Base-by-base conservation (phyloP, 2,888 invertebrate species). In the Lasioglossum figueresi region DNA sequence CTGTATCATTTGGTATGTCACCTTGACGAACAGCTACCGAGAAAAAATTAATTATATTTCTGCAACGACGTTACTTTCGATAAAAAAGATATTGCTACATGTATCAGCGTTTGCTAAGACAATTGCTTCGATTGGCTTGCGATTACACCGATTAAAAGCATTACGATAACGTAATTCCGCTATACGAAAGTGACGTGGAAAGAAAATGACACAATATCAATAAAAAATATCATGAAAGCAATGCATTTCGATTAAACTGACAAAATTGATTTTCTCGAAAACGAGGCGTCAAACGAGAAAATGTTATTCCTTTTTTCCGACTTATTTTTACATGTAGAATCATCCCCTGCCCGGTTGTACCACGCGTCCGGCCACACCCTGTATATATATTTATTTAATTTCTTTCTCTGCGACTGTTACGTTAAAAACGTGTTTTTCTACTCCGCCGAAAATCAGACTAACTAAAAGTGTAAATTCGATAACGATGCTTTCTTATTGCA, bases 71-170 rank as follows among this genome's bases (percentile, higher is more conserved):
- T 43, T 27, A 68, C 63, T 48, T 19, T 10, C 27, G 81, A 81
- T 72, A 66, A 66, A 14, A 56, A 56, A 66, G 77, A 81, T 77
- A 77, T 66, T 52, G 48, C 14, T 63, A 16, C 6, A 8, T 31
- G 37, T 72, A 66, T 63, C 71, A 48, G 71, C 37, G 23, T 52
- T 52, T 8, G 5, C 52, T 23, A 52, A 52, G 52, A 8, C 52
- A 81, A 76, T 70, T 27, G 45, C 27, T 76, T 37, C 43, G 27
- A 43, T 59, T 43, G 10, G 19, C 56, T 31, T 16, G 12, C 23
- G 80, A 80, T 71, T 45, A 45, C 43, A 68, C 27, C 14, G 80
- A 76, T 48, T 70, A 76, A 8, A 16, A 71, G 16, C 23, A 31
- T n/a, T 73, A n/a, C 34, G 12, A 73, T 52, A 73, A 34, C 48